Conservation (phyloP, 1,140 invertebrate species). For the Aphelinus certus region DNA sequence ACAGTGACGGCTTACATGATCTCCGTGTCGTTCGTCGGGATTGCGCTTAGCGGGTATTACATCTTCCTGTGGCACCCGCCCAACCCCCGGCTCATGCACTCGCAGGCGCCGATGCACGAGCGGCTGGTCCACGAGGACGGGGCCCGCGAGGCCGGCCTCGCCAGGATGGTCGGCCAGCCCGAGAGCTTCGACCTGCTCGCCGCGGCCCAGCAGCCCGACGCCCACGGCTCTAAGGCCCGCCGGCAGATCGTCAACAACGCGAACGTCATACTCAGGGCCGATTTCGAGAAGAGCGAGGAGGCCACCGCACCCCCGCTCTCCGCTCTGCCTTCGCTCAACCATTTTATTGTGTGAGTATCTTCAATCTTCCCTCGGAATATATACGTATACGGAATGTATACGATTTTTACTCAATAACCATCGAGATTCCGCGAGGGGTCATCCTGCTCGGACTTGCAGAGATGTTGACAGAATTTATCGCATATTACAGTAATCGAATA, state of each 20-base stretch:
- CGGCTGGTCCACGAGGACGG: slow-evolving; percentile 1
- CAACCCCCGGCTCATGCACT: slow-evolving; percentile 52
- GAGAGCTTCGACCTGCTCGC: neutral
- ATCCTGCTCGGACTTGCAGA: too few relatives aligned
- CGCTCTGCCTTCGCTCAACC: neutral
- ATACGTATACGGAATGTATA: too few relatives aligned
- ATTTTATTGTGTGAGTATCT: neutral
- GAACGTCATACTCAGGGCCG: slow-evolving; percentile 20
- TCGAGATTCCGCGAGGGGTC: too few relatives aligned
- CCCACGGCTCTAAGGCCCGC: slow-evolving; percentile 7
- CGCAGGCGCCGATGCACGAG: slow-evolving; percentile 26
- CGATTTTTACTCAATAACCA: too few relatives aligned
- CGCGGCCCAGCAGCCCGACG: neutral
- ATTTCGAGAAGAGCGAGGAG: slow-evolving; percentile 12
- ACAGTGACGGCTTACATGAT: slow-evolving; percentile 84
- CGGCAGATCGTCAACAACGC: slow-evolving; percentile 28
- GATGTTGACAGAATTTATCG: too few relatives aligned
- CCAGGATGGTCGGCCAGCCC: neutral
- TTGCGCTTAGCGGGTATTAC: slow-evolving; percentile 84
- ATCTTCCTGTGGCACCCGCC: slow-evolving; percentile 85
- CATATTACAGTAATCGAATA: too few relatives aligned
- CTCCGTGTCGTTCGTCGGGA: slow-evolving; percentile 81
- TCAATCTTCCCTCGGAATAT: too few relatives aligned
- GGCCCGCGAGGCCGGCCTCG: neutral
- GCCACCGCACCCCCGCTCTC: neutral